phyloP scores from a whole-genome alignment of 2,797 vertebrate genomes.

The Lagocephalus sceleratus region DNA sequence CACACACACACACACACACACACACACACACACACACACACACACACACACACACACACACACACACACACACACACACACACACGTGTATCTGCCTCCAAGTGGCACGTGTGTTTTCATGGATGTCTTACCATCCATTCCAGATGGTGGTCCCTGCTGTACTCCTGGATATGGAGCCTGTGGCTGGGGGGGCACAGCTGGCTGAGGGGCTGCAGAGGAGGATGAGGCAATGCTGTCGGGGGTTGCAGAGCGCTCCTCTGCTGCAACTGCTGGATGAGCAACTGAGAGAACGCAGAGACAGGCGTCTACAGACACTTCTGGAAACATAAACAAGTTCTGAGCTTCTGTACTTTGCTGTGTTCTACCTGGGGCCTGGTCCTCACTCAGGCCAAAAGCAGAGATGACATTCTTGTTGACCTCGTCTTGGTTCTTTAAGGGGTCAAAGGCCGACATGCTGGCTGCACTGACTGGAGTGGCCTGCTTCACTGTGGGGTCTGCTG shows the following conservation, averaged over 20 bases:
- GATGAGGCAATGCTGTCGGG: slow-evolving; percentile 97
- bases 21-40: too few relatives aligned
- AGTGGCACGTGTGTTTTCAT: background rate
- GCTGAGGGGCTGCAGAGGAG: slow-evolving; percentile 88
- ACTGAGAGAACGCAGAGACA: background rate
- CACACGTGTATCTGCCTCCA: slow-evolving; percentile 2
- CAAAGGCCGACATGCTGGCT: slow-evolving; percentile 98
- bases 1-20: too few relatives aligned
- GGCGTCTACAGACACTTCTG: background rate
- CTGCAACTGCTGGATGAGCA: slow-evolving; percentile 84
- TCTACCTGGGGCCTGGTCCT: slow-evolving; percentile 92
- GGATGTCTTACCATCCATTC: slow-evolving; percentile 86
- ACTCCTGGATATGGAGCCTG: slow-evolving; percentile 85
- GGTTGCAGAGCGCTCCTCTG: slow-evolving; percentile 93
- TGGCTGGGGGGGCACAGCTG: slow-evolving; percentile 83
- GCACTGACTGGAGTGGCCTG: slow-evolving; percentile 92
- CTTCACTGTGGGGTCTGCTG: slow-evolving; percentile 84
- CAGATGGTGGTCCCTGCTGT: slow-evolving; percentile 82
- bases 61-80: too few relatives aligned
- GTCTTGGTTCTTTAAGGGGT: slow-evolving; percentile 97
- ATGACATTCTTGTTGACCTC: slow-evolving; percentile 99
- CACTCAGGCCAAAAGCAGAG: slow-evolving; percentile 93
- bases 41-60: too few relatives aligned
- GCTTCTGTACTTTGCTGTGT: background rate
- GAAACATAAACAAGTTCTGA: background rate